phyloP scores from a whole-genome alignment of 2,113 vertebrate species.

The Mesembrinibis cayennensis region DNA sequence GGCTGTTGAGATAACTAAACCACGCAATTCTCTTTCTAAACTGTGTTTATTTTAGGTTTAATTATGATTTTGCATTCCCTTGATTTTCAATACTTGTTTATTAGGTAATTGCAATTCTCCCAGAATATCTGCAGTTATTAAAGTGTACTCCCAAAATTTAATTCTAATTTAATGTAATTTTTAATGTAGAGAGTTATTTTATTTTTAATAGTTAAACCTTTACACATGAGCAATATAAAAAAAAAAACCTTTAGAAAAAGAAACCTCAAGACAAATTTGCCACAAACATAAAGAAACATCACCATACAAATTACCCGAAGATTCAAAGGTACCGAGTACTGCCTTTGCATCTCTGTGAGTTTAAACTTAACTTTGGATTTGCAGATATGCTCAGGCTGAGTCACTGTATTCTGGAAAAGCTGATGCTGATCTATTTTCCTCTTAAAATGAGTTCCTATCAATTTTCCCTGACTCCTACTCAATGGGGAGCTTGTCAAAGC shows the following conservation, averaged over 20 bases:
- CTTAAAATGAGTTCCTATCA: neutral
- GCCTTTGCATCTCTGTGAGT: neutral
- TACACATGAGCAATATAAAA: neutral
- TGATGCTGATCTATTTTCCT: neutral
- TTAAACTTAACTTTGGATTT: neutral
- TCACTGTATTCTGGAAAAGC: neutral
- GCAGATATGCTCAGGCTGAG: neutral
- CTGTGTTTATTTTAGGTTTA: slow-evolving; percentile 2
- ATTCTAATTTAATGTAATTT: neutral
- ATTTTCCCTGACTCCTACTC: neutral
- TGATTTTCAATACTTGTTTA: neutral
- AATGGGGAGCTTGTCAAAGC: neutral
- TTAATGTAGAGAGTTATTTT: neutral
- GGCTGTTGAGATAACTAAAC: neutral
- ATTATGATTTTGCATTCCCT: neutral
- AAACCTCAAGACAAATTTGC: neutral
- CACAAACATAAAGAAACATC: neutral
- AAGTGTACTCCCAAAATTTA: neutral
- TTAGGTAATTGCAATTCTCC: neutral
- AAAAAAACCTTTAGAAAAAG: neutral
- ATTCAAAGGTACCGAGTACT: neutral
- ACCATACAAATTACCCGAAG: neutral
- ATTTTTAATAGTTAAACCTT: neutral
- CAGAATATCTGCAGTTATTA: slow-evolving; percentile 22
- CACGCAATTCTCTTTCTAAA: neutral